Conservation (phyloP, 1,140 invertebrate species). For the Venturia canescens region DNA sequence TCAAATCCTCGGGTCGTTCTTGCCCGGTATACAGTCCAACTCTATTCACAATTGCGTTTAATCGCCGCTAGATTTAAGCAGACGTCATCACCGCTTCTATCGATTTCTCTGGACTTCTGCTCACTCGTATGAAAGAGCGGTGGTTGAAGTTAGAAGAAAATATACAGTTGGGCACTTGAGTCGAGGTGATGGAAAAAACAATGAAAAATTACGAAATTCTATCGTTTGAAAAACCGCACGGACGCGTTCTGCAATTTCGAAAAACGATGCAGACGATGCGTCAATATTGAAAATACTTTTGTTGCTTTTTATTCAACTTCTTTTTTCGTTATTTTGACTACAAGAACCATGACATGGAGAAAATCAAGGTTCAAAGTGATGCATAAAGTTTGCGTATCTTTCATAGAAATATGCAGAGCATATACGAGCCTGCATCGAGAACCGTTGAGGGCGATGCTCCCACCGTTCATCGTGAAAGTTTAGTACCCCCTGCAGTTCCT, state of each 20-base stretch:
- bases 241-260: too few species aligned
- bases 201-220: too few species aligned
- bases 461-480: slow-evolving; percentile 4
- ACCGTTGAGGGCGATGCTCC: background rate
- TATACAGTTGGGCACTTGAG: background rate
- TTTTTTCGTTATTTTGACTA: background rate
- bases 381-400: background rate
- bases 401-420: background rate
- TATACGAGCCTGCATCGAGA: background rate
- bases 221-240: too few species aligned
- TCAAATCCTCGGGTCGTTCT: slow-evolving; percentile 64
- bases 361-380: background rate
- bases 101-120: background rate
- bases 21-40: slow-evolving; percentile 58
- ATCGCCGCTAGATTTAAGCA: slow-evolving; percentile 57
- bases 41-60: slow-evolving; percentile 32
- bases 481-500: background rate
- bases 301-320: background rate
- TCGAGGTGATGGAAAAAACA: too few species aligned
- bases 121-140: background rate
- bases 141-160: background rate
- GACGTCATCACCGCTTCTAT: slow-evolving; percentile 40
- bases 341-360: background rate
- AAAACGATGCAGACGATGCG: too few species aligned
- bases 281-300: too few species aligned